These are phyloP conservation scores for Drosophila gunungcola DNA, from an alignment of 1,140 invertebrate species.

Conservation along the genomic window DNA sequence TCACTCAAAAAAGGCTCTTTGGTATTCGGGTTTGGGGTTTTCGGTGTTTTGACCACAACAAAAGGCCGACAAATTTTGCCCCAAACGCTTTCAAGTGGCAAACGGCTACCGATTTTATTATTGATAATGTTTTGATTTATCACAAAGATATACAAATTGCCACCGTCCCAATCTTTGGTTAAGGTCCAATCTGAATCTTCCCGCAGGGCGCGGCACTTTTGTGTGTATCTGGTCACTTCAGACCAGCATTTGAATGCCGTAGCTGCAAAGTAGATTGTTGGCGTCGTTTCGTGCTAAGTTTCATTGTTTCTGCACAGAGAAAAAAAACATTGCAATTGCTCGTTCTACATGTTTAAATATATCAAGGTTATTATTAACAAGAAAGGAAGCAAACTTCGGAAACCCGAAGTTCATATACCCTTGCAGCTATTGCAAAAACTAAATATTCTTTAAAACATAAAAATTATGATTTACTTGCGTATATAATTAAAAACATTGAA, in stretches of 20 bases:
- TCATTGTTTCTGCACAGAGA: conserved; percentile 22
- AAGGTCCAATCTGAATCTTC: conserved; percentile 36
- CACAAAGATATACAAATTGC: conserved; percentile 80
- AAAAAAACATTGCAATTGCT: not conserved
- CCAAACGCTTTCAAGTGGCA: conserved; percentile 72
- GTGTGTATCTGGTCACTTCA: conserved; percentile 25
- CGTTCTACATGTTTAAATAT: not conserved
- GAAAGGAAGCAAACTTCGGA: too few species aligned
- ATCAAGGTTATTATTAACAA: too few species aligned
- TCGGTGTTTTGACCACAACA: conserved; percentile 64
- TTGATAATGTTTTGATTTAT: conserved; percentile 83
- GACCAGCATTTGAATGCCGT: conserved; percentile 60
- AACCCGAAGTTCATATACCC: too few species aligned
- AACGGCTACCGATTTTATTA: conserved; percentile 83
- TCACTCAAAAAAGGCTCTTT: conserved; percentile 61
- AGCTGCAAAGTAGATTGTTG: conserved; percentile 37
- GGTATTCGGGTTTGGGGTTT: conserved; percentile 17
- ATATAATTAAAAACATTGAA: too few species aligned
- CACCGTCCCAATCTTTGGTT: conserved; percentile 34
- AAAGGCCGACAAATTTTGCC: conserved; percentile 63
- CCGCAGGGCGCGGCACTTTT: conserved; percentile 60
- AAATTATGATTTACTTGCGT: too few species aligned
- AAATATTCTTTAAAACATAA: too few species aligned
- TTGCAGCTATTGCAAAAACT: too few species aligned
- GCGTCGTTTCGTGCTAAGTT: conserved; percentile 55